phyloP scores from a whole-genome alignment of 2,797 vertebrate species.

The Sebastes steindachneri region DNA sequence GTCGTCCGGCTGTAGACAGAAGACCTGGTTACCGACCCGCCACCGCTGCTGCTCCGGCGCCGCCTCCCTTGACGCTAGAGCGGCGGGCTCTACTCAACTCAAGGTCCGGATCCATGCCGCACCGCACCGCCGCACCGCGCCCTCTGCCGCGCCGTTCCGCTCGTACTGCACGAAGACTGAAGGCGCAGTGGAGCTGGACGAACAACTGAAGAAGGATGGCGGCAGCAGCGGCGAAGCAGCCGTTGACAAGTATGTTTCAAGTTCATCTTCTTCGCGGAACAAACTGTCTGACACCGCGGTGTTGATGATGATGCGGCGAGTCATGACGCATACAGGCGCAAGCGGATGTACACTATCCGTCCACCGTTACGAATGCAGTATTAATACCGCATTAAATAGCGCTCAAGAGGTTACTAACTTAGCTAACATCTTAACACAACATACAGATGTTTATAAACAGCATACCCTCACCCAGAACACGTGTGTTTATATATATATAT shows the following conservation, averaged over 20 bases:
- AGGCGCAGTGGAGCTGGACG: conserved; percentile 62
- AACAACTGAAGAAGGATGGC: conserved; percentile 74
- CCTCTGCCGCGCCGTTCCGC: conserved; percentile 39
- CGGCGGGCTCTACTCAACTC: conserved; percentile 13
- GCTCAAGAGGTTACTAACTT: neutral
- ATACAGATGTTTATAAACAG: no score
- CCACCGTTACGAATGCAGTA: neutral
- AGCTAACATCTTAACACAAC: neutral
- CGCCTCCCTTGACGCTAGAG: conserved; percentile 49
- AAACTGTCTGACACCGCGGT: neutral
- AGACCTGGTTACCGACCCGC: conserved; percentile 51
- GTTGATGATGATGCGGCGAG: neutral
- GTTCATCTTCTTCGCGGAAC: neutral
- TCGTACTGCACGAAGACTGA: conserved; percentile 79
- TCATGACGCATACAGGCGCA: conserved; percentile 42
- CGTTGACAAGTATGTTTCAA: conserved; percentile 75
- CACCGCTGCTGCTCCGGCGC: conserved; percentile 52
- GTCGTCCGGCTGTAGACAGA: conserved; percentile 48
- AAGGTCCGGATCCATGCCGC: conserved; percentile 50
- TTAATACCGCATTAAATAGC: neutral
- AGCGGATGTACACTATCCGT: conserved; percentile 28
- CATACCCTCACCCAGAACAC: neutral
- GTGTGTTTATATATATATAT: no score
- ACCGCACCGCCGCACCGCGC: conserved; percentile 34
- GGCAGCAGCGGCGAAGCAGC: conserved; percentile 29